Evolutionary conservation across 2,113 vertebrate genomes (phyloP).

Genomic region (Anser brachyrhynchus): DNA sequence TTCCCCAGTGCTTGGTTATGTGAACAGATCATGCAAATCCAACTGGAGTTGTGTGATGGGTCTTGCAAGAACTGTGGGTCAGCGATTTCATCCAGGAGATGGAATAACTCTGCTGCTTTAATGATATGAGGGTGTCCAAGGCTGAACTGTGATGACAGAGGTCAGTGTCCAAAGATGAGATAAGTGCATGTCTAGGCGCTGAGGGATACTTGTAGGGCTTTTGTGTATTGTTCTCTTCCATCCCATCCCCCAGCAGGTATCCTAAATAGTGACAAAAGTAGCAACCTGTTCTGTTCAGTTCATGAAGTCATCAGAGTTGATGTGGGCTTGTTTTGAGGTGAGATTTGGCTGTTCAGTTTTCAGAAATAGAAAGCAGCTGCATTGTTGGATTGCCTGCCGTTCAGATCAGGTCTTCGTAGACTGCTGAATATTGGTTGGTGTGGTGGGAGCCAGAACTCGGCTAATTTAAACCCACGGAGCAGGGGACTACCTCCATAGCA

Average conservation of each 20-base stretch:
- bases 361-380: background rate
- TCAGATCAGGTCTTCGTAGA: background rate
- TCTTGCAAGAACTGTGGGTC: background rate
- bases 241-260: rapidly evolving
- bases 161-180: background rate
- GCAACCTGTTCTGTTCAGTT: background rate
- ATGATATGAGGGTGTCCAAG: background rate
- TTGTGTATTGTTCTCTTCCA: background rate
- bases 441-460: rapidly evolving
- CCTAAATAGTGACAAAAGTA: background rate
- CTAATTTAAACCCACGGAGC: background rate
- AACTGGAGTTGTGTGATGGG: background rate
- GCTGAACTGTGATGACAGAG: background rate
- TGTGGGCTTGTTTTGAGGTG: background rate
- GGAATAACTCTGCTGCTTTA: background rate
- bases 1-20: background rate
- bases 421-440: background rate
- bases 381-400: background rate
- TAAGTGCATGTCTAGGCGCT: background rate
- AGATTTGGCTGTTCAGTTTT: background rate
- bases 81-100: background rate
- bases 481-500: background rate
- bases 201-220: background rate
- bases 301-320: background rate
- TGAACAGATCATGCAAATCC: background rate